phyloP scores from a whole-genome alignment of 2,888 invertebrate genomes.

The Caenorhabditis sp. region DNA sequence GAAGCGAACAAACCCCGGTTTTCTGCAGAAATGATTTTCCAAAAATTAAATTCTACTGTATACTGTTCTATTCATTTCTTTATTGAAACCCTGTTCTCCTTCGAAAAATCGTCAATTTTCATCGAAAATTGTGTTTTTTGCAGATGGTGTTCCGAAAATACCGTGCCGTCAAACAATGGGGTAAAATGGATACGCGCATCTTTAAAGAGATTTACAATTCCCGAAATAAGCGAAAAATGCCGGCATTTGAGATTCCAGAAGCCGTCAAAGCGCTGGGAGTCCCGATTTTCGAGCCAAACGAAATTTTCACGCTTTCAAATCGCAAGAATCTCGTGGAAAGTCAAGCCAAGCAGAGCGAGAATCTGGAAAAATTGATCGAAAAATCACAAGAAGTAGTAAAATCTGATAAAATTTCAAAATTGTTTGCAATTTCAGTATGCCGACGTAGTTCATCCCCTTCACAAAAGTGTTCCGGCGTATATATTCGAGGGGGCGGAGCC shows the following conservation, averaged over 20 bases:
- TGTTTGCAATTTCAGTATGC: conserved; percentile 35
- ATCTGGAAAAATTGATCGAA: background rate
- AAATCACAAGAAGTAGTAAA: background rate
- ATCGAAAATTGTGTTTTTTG: background rate
- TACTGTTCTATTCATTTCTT: no score
- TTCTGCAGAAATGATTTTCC: no score
- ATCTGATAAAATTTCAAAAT: background rate
- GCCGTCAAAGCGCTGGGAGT: conserved; percentile 68
- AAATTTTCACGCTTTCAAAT: conserved; percentile 59
- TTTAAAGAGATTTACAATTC: conserved; percentile 73
- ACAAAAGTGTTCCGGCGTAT: conserved; percentile 61
- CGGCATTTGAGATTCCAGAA: conserved; percentile 67
- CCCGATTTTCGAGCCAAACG: conserved; percentile 68
- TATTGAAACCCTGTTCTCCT: background rate
- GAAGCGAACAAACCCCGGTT: no score
- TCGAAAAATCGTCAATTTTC: background rate
- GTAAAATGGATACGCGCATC: conserved; percentile 73
- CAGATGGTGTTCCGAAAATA: conserved; percentile 74
- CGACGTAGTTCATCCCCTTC: conserved; percentile 68
- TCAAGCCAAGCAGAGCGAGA: background rate
- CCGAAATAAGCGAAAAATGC: conserved; percentile 67
- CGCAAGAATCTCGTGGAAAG: conserved; percentile 23
- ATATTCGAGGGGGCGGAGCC: conserved; percentile 74
- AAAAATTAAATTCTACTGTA: no score
- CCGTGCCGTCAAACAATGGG: conserved; percentile 71